phyloP scores from a whole-genome alignment of 2,888 invertebrate species.

The Protophormia terraenovae region DNA sequence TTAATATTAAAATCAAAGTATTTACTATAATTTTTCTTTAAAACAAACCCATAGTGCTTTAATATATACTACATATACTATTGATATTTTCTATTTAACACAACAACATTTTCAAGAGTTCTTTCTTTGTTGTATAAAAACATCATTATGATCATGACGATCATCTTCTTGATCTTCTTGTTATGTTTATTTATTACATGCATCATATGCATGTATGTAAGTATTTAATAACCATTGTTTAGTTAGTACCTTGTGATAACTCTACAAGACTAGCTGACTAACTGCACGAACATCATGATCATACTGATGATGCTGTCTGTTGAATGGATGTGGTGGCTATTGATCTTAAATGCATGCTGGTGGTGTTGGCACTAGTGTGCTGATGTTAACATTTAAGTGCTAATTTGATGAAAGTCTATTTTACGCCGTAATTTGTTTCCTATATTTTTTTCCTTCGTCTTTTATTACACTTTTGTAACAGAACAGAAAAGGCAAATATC shows the following conservation, averaged over 20 bases:
- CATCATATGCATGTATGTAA: constrained; percentile 39
- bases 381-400: constrained; percentile 76
- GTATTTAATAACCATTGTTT: not conserved
- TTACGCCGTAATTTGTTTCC: constrained; percentile 69
- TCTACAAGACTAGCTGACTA: not conserved
- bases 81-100: not conserved
- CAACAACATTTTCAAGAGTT: constrained; percentile 8
- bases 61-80: not conserved
- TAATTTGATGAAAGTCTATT: constrained; percentile 80
- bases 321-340: not conserved
- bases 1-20: not conserved
- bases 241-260: not conserved
- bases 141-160: not conserved
- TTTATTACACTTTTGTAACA: constrained; percentile 53
- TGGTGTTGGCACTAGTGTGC: too few species aligned
- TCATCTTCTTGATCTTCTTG: not conserved
- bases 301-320: not conserved
- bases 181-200: constrained; percentile 42
- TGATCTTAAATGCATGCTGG: too few species aligned
- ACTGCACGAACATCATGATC: constrained; percentile 7
- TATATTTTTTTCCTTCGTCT: constrained; percentile 60
- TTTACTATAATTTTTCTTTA: not conserved
- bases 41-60: constrained; percentile 29
- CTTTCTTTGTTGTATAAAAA: not conserved
- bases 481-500: not conserved